Evolutionary conservation across 1,140 invertebrate species (phyloP).

Genomic region (Ceratosolen solmsi): DNA sequence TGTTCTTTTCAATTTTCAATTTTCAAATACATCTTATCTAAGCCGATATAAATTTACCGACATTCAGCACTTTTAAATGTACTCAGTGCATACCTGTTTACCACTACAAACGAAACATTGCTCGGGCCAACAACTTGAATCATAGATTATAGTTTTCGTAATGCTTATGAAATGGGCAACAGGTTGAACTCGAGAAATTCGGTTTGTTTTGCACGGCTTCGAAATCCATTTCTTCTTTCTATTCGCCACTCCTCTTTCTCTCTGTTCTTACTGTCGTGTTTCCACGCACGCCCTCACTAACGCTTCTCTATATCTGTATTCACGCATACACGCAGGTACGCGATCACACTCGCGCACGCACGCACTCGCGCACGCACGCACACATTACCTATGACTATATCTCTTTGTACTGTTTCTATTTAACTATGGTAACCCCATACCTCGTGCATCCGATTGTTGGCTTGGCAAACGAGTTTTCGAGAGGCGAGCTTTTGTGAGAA

Average conservation of each 20-base stretch:
- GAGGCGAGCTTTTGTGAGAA: neutral
- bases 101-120: neutral
- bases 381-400: neutral
- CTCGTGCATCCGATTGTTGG: slow-evolving; percentile 31
- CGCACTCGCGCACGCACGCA: neutral
- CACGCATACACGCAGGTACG: neutral
- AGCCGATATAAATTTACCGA: too few relatives aligned
- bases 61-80: too few relatives aligned
- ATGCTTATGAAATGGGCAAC: slow-evolving; percentile 40
- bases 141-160: slow-evolving; percentile 10
- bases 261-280: neutral
- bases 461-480: slow-evolving; percentile 39
- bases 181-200: slow-evolving; percentile 35
- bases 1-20: too few relatives aligned
- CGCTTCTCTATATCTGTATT: neutral
- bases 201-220: neutral
- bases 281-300: too few relatives aligned
- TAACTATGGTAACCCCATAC: neutral
- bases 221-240: neutral
- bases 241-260: neutral
- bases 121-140: neutral
- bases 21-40: too few relatives aligned
- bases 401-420: slow-evolving; percentile 3
- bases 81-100: too few relatives aligned
- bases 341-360: too few relatives aligned